Evolutionary conservation across 2,113 vertebrate genomes (phyloP).

Genomic region (Osmerus eperlanus): DNA sequence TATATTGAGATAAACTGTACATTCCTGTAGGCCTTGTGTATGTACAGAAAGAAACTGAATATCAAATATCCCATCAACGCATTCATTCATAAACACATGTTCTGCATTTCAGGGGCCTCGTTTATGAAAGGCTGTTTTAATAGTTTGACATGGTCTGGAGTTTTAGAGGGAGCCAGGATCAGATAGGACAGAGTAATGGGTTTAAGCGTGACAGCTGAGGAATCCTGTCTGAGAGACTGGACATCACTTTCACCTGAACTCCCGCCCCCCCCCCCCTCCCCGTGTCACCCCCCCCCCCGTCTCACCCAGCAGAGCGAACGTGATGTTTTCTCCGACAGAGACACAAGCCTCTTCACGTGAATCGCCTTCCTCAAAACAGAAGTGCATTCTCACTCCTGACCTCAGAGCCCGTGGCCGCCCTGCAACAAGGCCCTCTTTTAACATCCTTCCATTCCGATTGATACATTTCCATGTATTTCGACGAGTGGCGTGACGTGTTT

Average conservation of each 20-base stretch:
- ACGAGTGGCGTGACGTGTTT: too few species aligned
- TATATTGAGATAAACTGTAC: too few species aligned
- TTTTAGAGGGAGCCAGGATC: constrained; percentile 61
- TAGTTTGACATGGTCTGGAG: constrained; percentile 62
- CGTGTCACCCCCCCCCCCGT: constrained; percentile 30
- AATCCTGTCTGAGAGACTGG: constrained; percentile 60
- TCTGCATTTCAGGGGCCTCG: constrained; percentile 63
- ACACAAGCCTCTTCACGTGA: too few species aligned
- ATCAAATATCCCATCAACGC: constrained; percentile 43
- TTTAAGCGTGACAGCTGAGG: constrained; percentile 71
- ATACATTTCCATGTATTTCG: too few species aligned
- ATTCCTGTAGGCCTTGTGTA: too few species aligned
- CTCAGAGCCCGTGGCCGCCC: too few species aligned
- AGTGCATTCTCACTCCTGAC: too few species aligned
- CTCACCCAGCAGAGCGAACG: background rate
- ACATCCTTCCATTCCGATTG: too few species aligned
- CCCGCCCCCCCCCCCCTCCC: constrained; percentile 52
- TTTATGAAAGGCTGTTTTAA: constrained; percentile 63
- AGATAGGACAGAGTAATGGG: constrained; percentile 69
- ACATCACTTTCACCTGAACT: constrained; percentile 3
- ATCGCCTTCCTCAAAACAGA: too few species aligned
- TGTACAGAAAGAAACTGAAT: too few species aligned
- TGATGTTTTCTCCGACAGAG: too few species aligned
- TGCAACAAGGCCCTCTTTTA: too few species aligned
- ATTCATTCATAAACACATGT: constrained; percentile 60